Base-by-base conservation (phyloP, 2,888 invertebrate species). In the Tiliacea aurago region DNA sequence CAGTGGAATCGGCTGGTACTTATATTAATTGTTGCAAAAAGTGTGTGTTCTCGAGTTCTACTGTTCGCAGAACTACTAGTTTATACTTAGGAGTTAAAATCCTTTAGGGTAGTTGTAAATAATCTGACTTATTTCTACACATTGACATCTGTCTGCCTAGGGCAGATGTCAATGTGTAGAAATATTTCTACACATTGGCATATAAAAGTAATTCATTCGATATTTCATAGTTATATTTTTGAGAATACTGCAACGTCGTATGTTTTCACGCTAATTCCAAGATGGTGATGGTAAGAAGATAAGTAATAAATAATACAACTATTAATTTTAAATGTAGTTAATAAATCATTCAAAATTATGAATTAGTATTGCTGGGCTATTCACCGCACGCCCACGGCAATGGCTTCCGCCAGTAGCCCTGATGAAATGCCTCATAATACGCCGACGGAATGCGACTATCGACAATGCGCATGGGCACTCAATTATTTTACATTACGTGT, bases 371-470 rank as follows among this genome's bases (percentile, higher is more conserved):
- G 28, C 53, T 71, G 75, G 59, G 62, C 73, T 81, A 81, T 85
- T 83, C 77, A 78, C 56, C 45, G 74, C 78, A 80, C 80, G 87
- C 73, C 78, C 63, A 73, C 81, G 61, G 79, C 81, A 68, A 74
- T 87, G 72, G 79, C 88, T 88, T 90, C 89, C 88, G 85, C 76
- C 78, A 74, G 51, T 51, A 67, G 41, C 55, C 66, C 83, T 87
- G 84, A 84, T 84, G 88, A 84, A 88, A 74, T 73, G 70, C 80
- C 73, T 83, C 77, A 76, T 85, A 86, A 84, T 78, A 74, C 70
- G 74, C 73, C 77, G 74, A 64, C 69, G 86, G 87, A 88, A 88
- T 90, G 89, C 83, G 80, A 75, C 80, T 80, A 76, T 86, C 80
- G 81, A 82, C 84, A 86, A 86, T 76, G 67, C 70, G 73, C 83